phyloP scores from a whole-genome alignment of 1,140 invertebrate genomes.

The Tyrophagus putrescentiae region DNA sequence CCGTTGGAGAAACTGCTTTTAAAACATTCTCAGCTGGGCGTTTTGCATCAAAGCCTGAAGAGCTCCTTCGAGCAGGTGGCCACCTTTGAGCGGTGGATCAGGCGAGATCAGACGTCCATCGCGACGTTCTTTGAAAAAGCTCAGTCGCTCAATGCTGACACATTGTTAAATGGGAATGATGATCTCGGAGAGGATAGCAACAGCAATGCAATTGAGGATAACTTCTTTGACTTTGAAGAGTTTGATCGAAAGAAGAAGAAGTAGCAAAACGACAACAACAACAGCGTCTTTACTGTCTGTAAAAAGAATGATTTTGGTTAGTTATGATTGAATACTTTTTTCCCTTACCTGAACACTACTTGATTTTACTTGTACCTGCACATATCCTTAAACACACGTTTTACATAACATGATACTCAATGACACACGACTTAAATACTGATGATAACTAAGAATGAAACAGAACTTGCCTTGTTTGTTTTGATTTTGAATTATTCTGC shows the following conservation, averaged over 20 bases:
- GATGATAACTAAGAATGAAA: too few species aligned
- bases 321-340: too few species aligned
- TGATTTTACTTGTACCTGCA: too few species aligned
- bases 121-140: not conserved
- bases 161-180: not conserved
- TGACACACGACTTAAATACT: too few species aligned
- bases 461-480: too few species aligned
- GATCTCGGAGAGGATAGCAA: not conserved
- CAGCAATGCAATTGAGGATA: not conserved
- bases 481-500: too few species aligned
- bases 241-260: not conserved
- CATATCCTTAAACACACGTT: too few species aligned
- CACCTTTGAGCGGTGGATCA: not conserved
- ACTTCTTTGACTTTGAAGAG: constrained; percentile 1
- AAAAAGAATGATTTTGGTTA: too few species aligned
- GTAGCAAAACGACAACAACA: too few species aligned
- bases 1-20: not conserved
- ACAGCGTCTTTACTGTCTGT: too few species aligned
- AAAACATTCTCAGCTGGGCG: not conserved
- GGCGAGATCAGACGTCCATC: not conserved
- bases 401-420: too few species aligned
- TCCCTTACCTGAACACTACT: too few species aligned
- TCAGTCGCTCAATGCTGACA: not conserved
- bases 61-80: constrained; percentile 1
- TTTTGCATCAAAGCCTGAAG: not conserved